phyloP scores from a whole-genome alignment of 2,888 invertebrate genomes.

The Iselma pallidipennis region DNA sequence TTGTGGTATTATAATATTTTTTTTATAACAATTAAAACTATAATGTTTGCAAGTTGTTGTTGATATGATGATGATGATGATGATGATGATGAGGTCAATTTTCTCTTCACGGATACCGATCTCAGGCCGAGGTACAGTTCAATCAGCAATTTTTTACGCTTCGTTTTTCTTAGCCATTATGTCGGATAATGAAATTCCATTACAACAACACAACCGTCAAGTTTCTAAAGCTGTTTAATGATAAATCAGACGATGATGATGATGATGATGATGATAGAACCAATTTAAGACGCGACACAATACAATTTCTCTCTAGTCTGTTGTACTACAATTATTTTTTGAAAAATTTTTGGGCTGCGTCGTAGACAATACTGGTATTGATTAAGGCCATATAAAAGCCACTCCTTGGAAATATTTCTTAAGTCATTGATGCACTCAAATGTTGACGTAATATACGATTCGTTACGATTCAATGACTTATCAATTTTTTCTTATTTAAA shows the following conservation, averaged over 20 bases:
- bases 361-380: background rate
- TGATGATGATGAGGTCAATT: slow-evolving; percentile 19
- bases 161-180: slow-evolving; percentile 21
- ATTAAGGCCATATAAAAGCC: background rate
- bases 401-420: background rate
- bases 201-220: slow-evolving; percentile 1
- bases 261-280: background rate
- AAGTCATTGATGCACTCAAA: background rate
- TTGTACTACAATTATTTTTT: too few relatives aligned
- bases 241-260: background rate
- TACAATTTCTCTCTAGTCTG: too few relatives aligned
- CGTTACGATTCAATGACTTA: background rate
- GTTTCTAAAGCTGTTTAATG: background rate
- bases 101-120: slow-evolving; percentile 23
- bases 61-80: too few relatives aligned
- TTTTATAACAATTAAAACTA: too few relatives aligned
- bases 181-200: slow-evolving; percentile 21
- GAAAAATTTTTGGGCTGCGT: background rate
- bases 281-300: background rate
- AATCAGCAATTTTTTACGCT: slow-evolving; percentile 26
- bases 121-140: slow-evolving; percentile 19
- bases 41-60: background rate
- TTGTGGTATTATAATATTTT: too few relatives aligned
- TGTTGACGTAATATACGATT: background rate
- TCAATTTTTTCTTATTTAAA: background rate